A percentile compares a stretch with the other conserved stretches of the same genome.
These are phyloP conservation scores for Stegostoma tigrinum DNA, from an alignment of 2,113 vertebrate genomes.

Conservation along the genomic window DNA sequence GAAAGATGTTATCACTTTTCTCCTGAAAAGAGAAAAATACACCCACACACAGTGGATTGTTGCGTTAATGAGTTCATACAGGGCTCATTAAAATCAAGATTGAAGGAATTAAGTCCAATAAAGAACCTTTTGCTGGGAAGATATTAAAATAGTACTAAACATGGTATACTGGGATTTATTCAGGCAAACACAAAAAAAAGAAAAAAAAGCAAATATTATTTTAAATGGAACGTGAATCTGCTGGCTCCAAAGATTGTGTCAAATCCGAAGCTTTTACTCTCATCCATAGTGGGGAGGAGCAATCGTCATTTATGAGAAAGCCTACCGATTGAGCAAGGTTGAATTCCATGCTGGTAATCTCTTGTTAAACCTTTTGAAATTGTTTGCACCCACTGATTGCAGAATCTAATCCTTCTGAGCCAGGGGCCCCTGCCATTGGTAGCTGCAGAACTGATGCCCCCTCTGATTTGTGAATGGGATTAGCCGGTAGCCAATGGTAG, in stretches of 20 bases:
- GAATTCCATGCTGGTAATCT: conserved; percentile 33
- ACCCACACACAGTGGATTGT: conserved; percentile 24
- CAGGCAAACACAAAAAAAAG: background rate
- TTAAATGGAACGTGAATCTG: background rate
- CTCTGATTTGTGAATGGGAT: conserved; percentile 22
- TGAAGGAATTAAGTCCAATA: conserved; percentile 33
- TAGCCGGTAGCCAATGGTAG: background rate
- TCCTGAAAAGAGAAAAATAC: background rate
- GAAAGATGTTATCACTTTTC: background rate
- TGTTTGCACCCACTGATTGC: conserved; percentile 30
- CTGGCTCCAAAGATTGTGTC: background rate
- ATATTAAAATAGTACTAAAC: conserved; percentile 10
- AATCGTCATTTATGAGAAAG: conserved; percentile 23
- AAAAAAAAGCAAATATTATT: background rate
- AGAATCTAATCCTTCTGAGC: conserved; percentile 34
- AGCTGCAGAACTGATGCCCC: background rate
- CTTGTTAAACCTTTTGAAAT: conserved; percentile 36
- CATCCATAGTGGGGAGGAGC: background rate
- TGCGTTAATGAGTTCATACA: conserved; percentile 17
- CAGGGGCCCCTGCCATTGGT: background rate
- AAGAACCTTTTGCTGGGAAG: background rate
- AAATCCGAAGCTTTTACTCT: background rate
- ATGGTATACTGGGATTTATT: background rate
- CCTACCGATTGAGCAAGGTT: conserved; percentile 7
- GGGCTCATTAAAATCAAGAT: conserved; percentile 32